These are phyloP conservation scores for Boleophthalmus pectinirostris DNA, from an alignment of 2,113 vertebrate genomes.

Conservation along the genomic window DNA sequence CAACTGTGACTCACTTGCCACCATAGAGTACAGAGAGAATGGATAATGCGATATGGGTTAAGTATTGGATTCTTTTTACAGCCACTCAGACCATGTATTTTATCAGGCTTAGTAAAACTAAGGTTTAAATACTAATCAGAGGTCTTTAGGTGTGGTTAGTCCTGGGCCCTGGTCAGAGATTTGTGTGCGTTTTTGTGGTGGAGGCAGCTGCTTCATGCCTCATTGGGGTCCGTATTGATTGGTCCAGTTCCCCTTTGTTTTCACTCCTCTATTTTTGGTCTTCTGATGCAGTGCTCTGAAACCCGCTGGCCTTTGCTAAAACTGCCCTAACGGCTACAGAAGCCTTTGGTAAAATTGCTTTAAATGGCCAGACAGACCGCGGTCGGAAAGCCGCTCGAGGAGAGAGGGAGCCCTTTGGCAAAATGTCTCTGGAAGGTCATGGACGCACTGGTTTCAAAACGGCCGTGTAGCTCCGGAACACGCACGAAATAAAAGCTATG, in stretches of 20 bases:
- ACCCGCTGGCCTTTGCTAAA: constrained; percentile 72
- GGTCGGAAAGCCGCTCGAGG: constrained; percentile 52
- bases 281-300: constrained; percentile 60
- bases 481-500: constrained; percentile 7
- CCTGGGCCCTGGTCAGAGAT: neutral
- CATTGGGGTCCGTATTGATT: constrained; percentile 75
- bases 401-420: constrained; percentile 61
- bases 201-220: constrained; percentile 71
- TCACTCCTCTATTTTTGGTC: constrained; percentile 63
- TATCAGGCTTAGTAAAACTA: neutral
- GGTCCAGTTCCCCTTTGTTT: constrained; percentile 76
- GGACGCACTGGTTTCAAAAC: constrained; percentile 43
- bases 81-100: neutral
- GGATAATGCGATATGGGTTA: too few relatives aligned
- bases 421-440: constrained; percentile 73
- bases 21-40: too few relatives aligned
- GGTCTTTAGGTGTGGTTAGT: neutral
- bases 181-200: constrained; percentile 32
- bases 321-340: constrained; percentile 56
- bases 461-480: constrained; percentile 43
- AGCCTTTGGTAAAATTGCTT: constrained; percentile 67
- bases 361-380: constrained; percentile 59
- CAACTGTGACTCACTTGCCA: too few relatives aligned
- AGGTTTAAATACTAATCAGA: neutral
- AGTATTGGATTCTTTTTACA: neutral